Evolutionary conservation across 37 sponge, comb jelly and placozoan genomes (phyloP).

Genomic region (Ephydatia muelleri): DNA sequence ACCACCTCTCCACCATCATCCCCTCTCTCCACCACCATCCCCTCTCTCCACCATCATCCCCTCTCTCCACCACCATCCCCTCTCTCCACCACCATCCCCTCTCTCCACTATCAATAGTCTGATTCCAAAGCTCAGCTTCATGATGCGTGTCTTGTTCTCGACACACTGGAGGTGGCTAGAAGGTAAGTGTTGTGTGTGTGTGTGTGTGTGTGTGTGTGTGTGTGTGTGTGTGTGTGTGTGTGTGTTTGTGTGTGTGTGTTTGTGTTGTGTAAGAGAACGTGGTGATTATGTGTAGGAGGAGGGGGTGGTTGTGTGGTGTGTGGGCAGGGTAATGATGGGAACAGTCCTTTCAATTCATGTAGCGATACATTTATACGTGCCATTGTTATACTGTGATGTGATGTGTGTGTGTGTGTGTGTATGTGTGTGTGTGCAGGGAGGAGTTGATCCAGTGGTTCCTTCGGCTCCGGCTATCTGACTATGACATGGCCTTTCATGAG

Average conservation of each 20-base stretch:
- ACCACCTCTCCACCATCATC: too few relatives aligned
- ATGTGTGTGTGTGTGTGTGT: background rate
- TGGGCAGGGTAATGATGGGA: too few relatives aligned
- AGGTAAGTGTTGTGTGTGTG: too few relatives aligned
- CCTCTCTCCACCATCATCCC: too few relatives aligned
- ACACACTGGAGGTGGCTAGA: slow-evolving; percentile 65
- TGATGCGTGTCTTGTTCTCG: slow-evolving; percentile 74
- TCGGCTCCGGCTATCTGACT: slow-evolving; percentile 91
- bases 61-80: too few relatives aligned
- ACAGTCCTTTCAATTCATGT: background rate
- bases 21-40: too few relatives aligned
- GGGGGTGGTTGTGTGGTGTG: too few relatives aligned
- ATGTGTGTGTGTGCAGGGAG: slow-evolving; percentile 59
- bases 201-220: background rate
- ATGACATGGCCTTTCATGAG: slow-evolving; percentile 88
- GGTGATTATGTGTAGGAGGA: too few relatives aligned
- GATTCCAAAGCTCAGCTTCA: slow-evolving; percentile 59
- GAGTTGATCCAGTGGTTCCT: slow-evolving; percentile 90
- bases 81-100: too few relatives aligned
- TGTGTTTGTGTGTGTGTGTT: background rate
- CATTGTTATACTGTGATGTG: background rate
- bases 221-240: slow-evolving; percentile 4
- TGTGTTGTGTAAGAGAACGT: too few relatives aligned
- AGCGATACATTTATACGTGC: background rate
- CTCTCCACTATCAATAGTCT: slow-evolving; percentile 20